A percentile compares a stretch with the other conserved stretches of the same genome.
These are phyloP conservation scores for Mionectes olivaceus DNA, from an alignment of 2,797 vertebrate species.

Conservation along the genomic window DNA sequence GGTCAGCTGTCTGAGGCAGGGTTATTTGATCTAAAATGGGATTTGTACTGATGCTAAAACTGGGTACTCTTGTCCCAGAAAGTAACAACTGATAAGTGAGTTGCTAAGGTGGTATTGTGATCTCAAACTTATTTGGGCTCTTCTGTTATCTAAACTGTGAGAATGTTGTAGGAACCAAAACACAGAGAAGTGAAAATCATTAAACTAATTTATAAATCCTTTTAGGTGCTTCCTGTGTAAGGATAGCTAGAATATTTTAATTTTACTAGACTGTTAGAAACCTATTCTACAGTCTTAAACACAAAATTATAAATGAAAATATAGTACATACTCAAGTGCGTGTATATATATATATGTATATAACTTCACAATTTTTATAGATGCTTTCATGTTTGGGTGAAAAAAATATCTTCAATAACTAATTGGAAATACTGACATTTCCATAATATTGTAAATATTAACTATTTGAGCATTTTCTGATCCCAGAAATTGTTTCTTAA, in stretches of 20 bases:
- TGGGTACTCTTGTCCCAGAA: not conserved
- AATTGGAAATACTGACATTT: not conserved
- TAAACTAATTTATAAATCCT: not conserved
- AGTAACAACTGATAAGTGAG: not conserved
- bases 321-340: not conserved
- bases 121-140: not conserved
- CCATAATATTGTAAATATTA: not conserved
- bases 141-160: not conserved
- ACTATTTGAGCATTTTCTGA: not conserved
- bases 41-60: not conserved
- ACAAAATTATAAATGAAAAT: not conserved
- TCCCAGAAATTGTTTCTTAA: not conserved
- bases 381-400: not conserved
- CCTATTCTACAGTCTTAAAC: not conserved
- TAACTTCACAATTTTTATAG: not conserved
- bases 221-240: not conserved
- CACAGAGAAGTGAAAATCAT: not conserved
- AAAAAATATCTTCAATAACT: not conserved
- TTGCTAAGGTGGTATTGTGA: not conserved
- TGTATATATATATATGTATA: not conserved
- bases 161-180: not conserved
- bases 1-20: not conserved
- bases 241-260: not conserved
- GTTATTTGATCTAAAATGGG: not conserved
- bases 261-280: not conserved